Conservation (phyloP, 2,113 vertebrate species). For the Rhinoderma darwinii region DNA sequence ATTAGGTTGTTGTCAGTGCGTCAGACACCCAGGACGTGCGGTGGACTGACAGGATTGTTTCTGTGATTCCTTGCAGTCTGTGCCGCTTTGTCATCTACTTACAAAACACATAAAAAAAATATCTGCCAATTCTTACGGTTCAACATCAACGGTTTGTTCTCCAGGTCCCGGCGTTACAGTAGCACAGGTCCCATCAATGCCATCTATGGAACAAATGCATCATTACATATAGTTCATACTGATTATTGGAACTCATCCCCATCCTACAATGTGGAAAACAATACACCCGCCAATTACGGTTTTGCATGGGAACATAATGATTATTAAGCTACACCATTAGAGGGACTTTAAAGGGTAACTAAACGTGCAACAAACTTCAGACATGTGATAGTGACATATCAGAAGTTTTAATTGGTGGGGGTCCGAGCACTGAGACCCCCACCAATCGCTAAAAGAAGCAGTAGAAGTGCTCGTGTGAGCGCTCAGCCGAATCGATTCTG, state of each 20-base stretch:
- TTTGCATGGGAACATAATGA: neutral
- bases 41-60: neutral
- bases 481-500: no score
- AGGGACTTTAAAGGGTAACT: no score
- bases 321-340: neutral
- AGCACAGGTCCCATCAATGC: constrained; percentile 73
- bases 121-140: constrained; percentile 81
- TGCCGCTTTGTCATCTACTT: neutral
- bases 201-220: constrained; percentile 74
- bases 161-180: constrained; percentile 74
- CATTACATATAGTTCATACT: neutral
- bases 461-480: no score
- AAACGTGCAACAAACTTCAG: no score
- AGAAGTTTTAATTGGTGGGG: no score
- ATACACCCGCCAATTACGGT: neutral
- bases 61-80: neutral
- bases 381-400: no score
- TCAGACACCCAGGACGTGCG: no score
- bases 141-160: constrained; percentile 78
- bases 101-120: neutral
- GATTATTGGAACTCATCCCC: neutral
- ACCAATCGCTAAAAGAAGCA: no score
- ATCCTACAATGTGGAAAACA: neutral
- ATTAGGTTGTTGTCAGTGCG: no score
- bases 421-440: no score